Percentiles rank a stretch among this genome's conserved stretches.
Conservation (phyloP, 2,888 invertebrate species). For the Pocota personata region DNA sequence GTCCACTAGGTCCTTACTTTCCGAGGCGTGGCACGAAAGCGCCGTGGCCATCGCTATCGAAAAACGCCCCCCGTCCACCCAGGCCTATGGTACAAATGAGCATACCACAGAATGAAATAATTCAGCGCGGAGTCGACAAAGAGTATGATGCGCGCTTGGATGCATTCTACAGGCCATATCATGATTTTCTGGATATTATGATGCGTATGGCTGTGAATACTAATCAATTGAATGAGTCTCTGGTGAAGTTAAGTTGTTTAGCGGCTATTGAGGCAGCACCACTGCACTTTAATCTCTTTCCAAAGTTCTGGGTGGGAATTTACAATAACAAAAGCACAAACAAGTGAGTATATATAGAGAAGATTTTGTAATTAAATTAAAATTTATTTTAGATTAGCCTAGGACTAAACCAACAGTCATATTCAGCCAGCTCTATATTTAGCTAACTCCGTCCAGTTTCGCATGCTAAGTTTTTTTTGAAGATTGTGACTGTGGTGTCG, state of each 20-base stretch:
- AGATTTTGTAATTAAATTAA: background rate
- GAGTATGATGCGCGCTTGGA: slow-evolving; percentile 90
- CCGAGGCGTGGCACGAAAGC: slow-evolving; percentile 87
- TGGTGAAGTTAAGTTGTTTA: slow-evolving; percentile 93
- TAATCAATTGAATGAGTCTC: slow-evolving; percentile 92
- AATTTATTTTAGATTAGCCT: too few relatives aligned
- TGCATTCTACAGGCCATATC: slow-evolving; percentile 93
- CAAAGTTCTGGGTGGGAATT: slow-evolving; percentile 96
- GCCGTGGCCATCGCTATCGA: slow-evolving; percentile 84
- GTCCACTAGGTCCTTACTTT: slow-evolving; percentile 90
- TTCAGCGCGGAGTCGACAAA: slow-evolving; percentile 87
- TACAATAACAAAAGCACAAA: slow-evolving; percentile 84
- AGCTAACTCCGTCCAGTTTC: too few relatives aligned
- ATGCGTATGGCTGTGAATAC: slow-evolving; percentile 95
- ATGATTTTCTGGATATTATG: slow-evolving; percentile 92
- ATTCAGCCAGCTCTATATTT: too few relatives aligned
- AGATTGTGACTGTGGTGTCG: too few relatives aligned
- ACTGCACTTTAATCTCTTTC: slow-evolving; percentile 93
- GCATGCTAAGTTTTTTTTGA: too few relatives aligned
- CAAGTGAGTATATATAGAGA: slow-evolving; percentile 78
- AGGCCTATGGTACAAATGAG: slow-evolving; percentile 93
- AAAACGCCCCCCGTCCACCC: slow-evolving; percentile 88
- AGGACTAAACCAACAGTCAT: too few relatives aligned
- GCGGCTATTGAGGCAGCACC: slow-evolving; percentile 96
- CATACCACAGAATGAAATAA: slow-evolving; percentile 89